Evolutionary conservation across 23 tunicate species (phyloP).

Genomic region (Oikopleura albicans): DNA sequence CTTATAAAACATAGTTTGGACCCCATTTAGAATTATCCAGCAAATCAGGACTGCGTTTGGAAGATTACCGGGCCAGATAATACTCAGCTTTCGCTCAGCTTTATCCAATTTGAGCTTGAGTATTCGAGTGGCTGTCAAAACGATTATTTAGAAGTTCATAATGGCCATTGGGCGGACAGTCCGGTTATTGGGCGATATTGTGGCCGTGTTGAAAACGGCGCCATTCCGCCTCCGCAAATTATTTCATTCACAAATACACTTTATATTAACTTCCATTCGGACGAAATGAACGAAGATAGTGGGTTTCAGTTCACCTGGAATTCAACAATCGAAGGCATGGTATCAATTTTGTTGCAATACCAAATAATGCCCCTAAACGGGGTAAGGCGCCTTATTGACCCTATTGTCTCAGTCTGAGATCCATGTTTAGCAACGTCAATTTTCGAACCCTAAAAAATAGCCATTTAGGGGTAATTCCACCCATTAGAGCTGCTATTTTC

Average conservation of each 20-base stretch:
- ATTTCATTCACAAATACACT: constrained; percentile 49
- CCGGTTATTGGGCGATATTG: constrained; percentile 71
- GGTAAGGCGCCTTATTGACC: too few species aligned
- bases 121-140: constrained; percentile 31
- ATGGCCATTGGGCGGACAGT: constrained; percentile 74
- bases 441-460: too few species aligned
- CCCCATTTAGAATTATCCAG: constrained; percentile 47
- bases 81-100: constrained; percentile 25
- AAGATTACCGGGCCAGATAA: constrained; percentile 21
- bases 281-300: constrained; percentile 23
- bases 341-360: too few species aligned
- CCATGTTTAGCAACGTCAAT: too few species aligned
- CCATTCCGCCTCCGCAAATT: constrained; percentile 30
- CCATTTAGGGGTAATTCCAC: too few species aligned
- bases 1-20: too few species aligned
- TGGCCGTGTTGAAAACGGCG: constrained; percentile 22
- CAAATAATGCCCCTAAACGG: too few species aligned
- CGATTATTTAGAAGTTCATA: constrained; percentile 68
- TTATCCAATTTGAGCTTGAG: constrained; percentile 54
- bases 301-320: constrained; percentile 29
- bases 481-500: too few species aligned
- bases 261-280: constrained; percentile 46
- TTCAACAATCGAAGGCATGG: neutral
- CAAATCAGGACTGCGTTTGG: constrained; percentile 79
- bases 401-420: too few species aligned